Evolutionary conservation across 2,888 invertebrate species (phyloP), one percentile per base, ranked within the genome.

Genomic region (Philereme transversata): DNA sequence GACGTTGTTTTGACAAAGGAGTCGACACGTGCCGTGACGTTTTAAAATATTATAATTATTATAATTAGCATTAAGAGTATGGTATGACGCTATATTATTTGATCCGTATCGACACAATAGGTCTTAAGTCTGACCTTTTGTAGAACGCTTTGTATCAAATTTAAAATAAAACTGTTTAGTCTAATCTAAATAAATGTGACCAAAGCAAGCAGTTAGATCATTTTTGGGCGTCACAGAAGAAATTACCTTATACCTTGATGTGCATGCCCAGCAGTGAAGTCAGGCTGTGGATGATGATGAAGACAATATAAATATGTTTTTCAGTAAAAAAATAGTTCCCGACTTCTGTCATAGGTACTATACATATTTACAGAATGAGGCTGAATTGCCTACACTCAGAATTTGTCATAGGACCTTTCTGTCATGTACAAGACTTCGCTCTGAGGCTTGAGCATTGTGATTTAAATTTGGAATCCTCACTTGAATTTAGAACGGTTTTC

Each of bases 381-480:
- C 57, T 53, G 43, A 59, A 62, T 56, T 51, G 51, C 48, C 46
- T 63, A 57, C 51, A 53, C 58, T 62, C 57, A 54, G 56, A 65
- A 67, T 67, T 69, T 67, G 69, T 62, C 64, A 59, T 61, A 50
- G 62, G 58, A 62, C 65, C 65, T 67, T 65, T 60, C 64, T 68
- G 69, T 70, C 69, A 70, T 64, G 55, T 61, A 58, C 69, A 70
- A 66, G 60, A 62, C 50, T 58, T 62, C 60, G 63, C 79, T 77
- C 22, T 22, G 22, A 3, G 22, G 22, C 22, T 73, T 73, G 69
- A 71, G 77, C 77, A 79, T 84, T 83, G 80, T 83, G 77, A 84
- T 84, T 84, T 81, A 81, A 84, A 84, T 78, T 76, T 70, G 60
- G 70, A 70, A 74, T 78, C 76, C 77, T 77, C 75, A 77, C 79